These are phyloP conservation scores for Noctua pronuba DNA, from an alignment of 2,888 invertebrate genomes.

Conservation along the genomic window DNA sequence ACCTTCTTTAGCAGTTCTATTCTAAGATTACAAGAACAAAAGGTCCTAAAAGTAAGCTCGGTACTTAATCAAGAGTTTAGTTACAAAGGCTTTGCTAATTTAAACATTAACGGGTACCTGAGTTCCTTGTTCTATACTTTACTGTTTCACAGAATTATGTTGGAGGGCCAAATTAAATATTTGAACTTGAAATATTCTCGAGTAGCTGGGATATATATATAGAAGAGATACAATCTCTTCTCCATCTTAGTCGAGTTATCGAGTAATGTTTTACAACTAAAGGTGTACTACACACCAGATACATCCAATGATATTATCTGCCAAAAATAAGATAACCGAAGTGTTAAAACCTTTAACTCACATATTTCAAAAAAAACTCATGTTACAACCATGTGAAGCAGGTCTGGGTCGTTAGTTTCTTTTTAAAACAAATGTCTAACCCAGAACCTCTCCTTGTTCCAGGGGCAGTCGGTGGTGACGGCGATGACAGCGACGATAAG, in stretches of 20 bases:
- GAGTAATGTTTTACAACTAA: neutral
- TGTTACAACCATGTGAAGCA: neutral
- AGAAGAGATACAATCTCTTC: too few relatives aligned
- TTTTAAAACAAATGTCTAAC: constrained; percentile 11
- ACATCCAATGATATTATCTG: too few relatives aligned
- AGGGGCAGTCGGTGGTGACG: constrained; percentile 97
- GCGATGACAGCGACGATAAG: constrained; percentile 98
- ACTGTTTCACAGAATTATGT: constrained; percentile 18
- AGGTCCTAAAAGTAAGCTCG: constrained; percentile 28
- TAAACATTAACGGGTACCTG: constrained; percentile 34
- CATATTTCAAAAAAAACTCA: neutral
- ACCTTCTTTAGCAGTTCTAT: constrained; percentile 4
- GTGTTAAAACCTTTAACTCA: neutral
- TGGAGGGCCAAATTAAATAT: constrained; percentile 1
- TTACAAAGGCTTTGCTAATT: constrained; percentile 48
- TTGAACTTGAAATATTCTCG: neutral
- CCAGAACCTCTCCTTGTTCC: constrained; percentile 70
- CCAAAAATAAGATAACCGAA: neutral
- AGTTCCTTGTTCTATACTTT: constrained; percentile 18
- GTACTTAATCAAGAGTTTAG: constrained; percentile 30
- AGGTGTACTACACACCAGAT: too few relatives aligned
- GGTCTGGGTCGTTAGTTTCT: neutral
- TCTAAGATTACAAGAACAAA: constrained; percentile 42
- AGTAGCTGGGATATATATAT: neutral
- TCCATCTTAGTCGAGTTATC: neutral